These are phyloP conservation scores for Himalopsyche tibetana DNA, from an alignment of 2,888 invertebrate species.

Conservation along the genomic window DNA sequence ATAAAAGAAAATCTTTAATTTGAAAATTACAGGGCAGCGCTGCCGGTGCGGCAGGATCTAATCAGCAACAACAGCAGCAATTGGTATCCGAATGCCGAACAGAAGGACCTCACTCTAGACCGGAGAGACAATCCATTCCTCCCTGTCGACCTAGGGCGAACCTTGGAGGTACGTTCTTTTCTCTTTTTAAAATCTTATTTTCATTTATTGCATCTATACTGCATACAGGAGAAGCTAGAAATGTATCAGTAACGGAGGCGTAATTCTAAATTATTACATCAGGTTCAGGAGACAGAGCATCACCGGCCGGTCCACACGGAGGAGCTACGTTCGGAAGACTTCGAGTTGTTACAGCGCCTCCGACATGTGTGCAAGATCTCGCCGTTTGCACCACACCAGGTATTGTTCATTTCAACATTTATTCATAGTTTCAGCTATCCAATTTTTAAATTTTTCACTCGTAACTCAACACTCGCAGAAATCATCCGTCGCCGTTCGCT, in stretches of 20 bases:
- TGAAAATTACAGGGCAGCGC: constrained; percentile 43
- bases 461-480: constrained; percentile 37
- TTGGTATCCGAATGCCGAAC: constrained; percentile 63
- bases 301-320: constrained; percentile 70
- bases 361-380: constrained; percentile 78
- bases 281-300: constrained; percentile 65
- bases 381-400: constrained; percentile 70
- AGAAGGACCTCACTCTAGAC: constrained; percentile 68
- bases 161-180: constrained; percentile 66
- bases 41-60: constrained; percentile 39
- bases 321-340: constrained; percentile 85
- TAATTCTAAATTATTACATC: background rate
- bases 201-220: background rate
- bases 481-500: constrained; percentile 68
- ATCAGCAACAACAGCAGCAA: constrained; percentile 67
- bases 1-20: no score
- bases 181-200: constrained; percentile 38
- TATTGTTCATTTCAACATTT: constrained; percentile 59
- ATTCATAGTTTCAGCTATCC: no score
- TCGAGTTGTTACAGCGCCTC: constrained; percentile 82
- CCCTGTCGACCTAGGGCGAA: constrained; percentile 73
- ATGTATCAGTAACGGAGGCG: no score
- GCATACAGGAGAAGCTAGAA: no score
- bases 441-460: no score
- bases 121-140: constrained; percentile 75